Conservation (phyloP, 2,113 vertebrate genomes). For the Tor tambroides region DNA sequence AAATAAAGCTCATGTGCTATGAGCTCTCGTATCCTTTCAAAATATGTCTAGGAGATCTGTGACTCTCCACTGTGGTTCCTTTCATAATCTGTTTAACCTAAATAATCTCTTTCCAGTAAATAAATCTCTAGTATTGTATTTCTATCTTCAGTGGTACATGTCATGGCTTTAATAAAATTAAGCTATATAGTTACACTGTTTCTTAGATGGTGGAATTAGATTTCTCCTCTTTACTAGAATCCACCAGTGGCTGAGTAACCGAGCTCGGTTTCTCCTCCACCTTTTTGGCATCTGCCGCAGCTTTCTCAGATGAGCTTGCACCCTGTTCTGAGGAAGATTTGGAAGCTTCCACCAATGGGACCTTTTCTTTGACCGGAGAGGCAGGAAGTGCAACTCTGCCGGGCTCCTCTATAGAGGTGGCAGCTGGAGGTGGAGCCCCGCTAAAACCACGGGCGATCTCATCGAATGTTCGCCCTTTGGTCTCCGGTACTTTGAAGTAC, state of each 20-base stretch:
- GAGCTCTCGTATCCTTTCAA: not conserved
- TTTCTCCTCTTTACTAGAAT: constrained; percentile 33
- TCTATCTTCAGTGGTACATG: constrained; percentile 19
- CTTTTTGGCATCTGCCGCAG: constrained; percentile 49
- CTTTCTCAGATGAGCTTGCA: constrained; percentile 7
- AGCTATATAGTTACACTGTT: constrained; percentile 15
- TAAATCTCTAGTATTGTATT: constrained; percentile 17
- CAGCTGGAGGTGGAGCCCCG: not conserved
- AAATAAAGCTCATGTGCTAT: not conserved
- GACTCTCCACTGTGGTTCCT: not conserved
- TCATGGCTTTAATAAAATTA: constrained; percentile 1
- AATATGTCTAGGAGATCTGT: not conserved
- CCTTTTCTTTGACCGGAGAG: constrained; percentile 72
- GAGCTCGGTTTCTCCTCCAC: constrained; percentile 60
- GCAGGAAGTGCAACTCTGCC: constrained; percentile 39
- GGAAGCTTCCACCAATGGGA: constrained; percentile 68
- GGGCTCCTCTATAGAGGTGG: constrained; percentile 47
- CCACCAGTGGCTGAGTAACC: constrained; percentile 55
- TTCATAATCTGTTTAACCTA: not conserved
- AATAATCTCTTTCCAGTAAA: constrained; percentile 31
- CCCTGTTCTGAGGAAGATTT: constrained; percentile 31
- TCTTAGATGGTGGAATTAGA: constrained; percentile 26
- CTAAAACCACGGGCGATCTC: constrained; percentile 85
- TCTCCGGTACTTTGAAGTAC: constrained; percentile 93
- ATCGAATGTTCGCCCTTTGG: constrained; percentile 93